phyloP scores from a whole-genome alignment of 2,113 vertebrate species.

The Lepisosteus oculatus region DNA sequence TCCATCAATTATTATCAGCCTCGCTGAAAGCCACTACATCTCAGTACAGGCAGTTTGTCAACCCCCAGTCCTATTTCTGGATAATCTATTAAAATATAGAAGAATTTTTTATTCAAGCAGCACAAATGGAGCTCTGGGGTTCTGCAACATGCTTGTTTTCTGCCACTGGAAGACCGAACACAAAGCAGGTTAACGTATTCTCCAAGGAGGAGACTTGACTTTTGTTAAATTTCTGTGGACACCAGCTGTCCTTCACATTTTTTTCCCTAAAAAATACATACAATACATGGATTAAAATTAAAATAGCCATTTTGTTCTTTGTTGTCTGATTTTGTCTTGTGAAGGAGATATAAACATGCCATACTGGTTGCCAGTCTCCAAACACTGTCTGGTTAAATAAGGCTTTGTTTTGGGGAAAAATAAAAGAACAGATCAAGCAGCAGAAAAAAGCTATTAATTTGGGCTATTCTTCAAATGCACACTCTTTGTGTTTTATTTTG shows the following conservation, averaged over 20 bases:
- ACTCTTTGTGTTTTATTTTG: constrained; percentile 24
- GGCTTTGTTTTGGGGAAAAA: constrained; percentile 39
- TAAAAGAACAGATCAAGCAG: constrained; percentile 39
- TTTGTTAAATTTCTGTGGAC: constrained; percentile 37
- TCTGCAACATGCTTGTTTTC: constrained; percentile 40
- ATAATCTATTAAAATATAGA: constrained; percentile 52
- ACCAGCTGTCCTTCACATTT: constrained; percentile 28
- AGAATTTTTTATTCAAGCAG: background rate
- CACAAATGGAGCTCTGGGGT: constrained; percentile 15
- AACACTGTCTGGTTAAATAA: constrained; percentile 27
- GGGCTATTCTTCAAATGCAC: constrained; percentile 33
- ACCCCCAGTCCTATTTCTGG: constrained; percentile 47
- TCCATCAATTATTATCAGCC: constrained; percentile 97
- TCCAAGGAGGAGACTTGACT: constrained; percentile 25
- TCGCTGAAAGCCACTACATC: constrained; percentile 68
- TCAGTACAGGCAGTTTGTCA: constrained; percentile 71
- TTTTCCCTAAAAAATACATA: constrained; percentile 3
- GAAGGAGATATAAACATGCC: constrained; percentile 14
- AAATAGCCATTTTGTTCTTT: background rate
- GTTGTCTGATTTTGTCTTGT: constrained; percentile 15
- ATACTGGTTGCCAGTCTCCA: constrained; percentile 43
- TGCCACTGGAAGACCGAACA: constrained; percentile 15
- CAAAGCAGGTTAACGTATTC: constrained; percentile 21
- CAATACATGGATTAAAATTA: constrained; percentile 40
- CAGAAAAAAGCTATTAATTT: constrained; percentile 19